A percentile compares a stretch with the other conserved stretches of the same genome.
These are phyloP conservation scores for Chloroceryle inda DNA, from an alignment of 2,797 vertebrate genomes.

Conservation along the genomic window DNA sequence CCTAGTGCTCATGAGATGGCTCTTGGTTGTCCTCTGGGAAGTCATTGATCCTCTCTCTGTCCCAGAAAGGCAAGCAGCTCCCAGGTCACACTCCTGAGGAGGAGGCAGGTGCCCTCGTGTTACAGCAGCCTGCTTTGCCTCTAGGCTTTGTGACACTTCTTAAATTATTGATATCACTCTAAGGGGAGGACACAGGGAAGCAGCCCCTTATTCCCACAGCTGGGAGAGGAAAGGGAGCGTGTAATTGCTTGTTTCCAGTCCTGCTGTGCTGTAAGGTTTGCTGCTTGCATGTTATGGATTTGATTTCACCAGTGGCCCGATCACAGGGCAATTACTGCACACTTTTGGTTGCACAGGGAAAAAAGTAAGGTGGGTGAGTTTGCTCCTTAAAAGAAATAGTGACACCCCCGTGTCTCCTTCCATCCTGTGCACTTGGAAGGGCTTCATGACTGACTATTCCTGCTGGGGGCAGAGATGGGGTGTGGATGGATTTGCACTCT, in stretches of 20 bases:
- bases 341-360: neutral
- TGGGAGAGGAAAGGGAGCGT: neutral
- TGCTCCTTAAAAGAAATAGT: neutral
- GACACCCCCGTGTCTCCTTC: neutral
- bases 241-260: neutral
- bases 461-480: neutral
- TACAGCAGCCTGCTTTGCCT: neutral
- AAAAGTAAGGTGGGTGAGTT: neutral
- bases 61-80: neutral
- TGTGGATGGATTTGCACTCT: neutral
- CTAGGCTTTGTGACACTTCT: neutral
- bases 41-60: neutral
- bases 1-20: neutral
- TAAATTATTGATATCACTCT: conserved; percentile 45
- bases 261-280: neutral
- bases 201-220: neutral
- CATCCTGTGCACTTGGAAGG: neutral
- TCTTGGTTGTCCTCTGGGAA: neutral
- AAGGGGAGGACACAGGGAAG: neutral
- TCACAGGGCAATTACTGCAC: rapidly evolving
- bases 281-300: neutral
- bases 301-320: neutral
- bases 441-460: neutral
- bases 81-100: neutral
- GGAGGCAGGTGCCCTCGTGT: neutral